Percentiles rank a stretch among this genome's conserved stretches.
These are phyloP conservation scores for Eupithecia tripunctaria DNA, from an alignment of 2,888 invertebrate genomes.

Conservation along the genomic window DNA sequence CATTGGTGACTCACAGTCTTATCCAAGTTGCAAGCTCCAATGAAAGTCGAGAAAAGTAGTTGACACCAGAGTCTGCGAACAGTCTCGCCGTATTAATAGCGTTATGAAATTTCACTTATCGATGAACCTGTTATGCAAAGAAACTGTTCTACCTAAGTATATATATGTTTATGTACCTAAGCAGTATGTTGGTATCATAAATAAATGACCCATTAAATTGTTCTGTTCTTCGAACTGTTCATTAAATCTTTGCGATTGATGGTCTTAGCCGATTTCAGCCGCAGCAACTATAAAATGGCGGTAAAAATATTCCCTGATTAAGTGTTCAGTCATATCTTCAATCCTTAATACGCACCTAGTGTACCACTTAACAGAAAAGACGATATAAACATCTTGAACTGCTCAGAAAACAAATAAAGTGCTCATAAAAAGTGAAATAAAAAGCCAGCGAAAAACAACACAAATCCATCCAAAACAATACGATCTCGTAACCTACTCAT, in stretches of 20 bases:
- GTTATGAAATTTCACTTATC: constrained; percentile 28
- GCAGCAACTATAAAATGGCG: neutral
- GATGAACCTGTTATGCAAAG: constrained; percentile 14
- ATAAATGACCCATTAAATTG: neutral
- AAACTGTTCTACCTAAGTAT: neutral
- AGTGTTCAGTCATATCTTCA: neutral
- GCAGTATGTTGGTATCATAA: neutral
- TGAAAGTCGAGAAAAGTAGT: constrained; percentile 29
- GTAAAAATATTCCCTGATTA: neutral
- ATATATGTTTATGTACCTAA: neutral
- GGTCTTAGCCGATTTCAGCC: neutral
- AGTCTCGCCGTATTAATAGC: constrained; percentile 26
- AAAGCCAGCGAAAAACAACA: neutral
- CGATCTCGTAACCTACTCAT: neutral
- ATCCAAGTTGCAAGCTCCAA: constrained; percentile 11
- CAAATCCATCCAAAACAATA: neutral
- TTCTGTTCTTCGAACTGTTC: neutral
- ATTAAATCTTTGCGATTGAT: neutral
- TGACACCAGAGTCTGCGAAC: constrained; percentile 10
- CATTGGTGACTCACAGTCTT: neutral
- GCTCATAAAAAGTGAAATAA: neutral
- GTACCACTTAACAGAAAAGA: neutral
- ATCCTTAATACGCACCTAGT: neutral
- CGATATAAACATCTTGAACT: neutral
- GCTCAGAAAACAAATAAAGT: neutral